These are phyloP conservation scores for Aproaerema taeniolella DNA, from an alignment of 2,888 invertebrate genomes.

Conservation along the genomic window DNA sequence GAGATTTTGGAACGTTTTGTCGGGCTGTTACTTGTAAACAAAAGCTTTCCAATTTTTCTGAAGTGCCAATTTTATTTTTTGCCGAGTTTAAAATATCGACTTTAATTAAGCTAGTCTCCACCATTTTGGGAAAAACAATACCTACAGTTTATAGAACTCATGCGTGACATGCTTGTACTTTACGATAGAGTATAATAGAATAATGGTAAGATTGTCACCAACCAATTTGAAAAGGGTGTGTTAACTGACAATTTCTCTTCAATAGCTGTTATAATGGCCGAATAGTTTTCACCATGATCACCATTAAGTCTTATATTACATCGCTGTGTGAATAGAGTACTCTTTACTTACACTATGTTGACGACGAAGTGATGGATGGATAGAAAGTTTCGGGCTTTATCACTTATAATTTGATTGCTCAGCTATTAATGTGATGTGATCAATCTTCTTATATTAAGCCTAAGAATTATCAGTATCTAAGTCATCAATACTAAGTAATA, in stretches of 20 bases:
- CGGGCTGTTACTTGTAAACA: no score
- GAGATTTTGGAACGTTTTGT: no score
- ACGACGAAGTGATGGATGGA: conserved; percentile 55
- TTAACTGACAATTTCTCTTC: conserved; percentile 33
- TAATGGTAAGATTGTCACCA: no score
- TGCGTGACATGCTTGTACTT: no score
- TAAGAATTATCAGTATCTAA: background rate
- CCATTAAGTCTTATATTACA: conserved; percentile 52
- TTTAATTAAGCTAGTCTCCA: no score
- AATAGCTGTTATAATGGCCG: conserved; percentile 38
- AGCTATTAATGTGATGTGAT: conserved; percentile 1
- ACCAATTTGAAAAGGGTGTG: conserved; percentile 27
- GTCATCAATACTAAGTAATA: no score
- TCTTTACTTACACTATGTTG: conserved; percentile 40
- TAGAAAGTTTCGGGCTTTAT: conserved; percentile 55
- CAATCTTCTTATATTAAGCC: background rate
- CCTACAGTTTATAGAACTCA: no score
- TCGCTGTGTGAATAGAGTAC: conserved; percentile 53
- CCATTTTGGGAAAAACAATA: no score
- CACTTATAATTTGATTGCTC: conserved; percentile 27
- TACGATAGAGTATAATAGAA: no score
- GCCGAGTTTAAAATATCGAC: no score
- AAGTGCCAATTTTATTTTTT: no score
- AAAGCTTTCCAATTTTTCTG: no score
- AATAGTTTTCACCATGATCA: conserved; percentile 32